Evolutionary conservation across 2,113 vertebrate species (phyloP).

Genomic region (Rhegmatorhina hoffmannsi): DNA sequence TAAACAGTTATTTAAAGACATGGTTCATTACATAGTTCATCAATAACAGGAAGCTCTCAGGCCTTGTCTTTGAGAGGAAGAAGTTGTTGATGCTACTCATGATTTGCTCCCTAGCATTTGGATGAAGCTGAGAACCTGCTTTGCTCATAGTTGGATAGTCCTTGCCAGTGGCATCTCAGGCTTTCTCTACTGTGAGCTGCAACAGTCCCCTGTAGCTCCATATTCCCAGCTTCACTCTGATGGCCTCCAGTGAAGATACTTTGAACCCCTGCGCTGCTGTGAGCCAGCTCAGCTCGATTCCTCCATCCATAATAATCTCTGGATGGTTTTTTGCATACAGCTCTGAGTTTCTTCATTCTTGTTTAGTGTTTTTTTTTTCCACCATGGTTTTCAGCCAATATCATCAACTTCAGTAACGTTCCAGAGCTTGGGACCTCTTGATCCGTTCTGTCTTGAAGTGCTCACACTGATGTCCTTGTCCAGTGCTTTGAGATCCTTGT

Average conservation of each 20-base stretch:
- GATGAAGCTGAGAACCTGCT: background rate
- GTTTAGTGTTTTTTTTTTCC: background rate
- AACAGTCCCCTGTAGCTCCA: background rate
- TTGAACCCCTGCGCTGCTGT: background rate
- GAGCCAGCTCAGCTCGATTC: background rate
- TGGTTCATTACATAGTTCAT: background rate
- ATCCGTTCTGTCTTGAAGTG: background rate
- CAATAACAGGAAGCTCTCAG: background rate
- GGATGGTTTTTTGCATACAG: background rate
- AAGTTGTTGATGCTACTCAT: background rate
- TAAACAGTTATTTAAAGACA: background rate
- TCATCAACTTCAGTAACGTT: background rate
- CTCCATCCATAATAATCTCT: background rate
- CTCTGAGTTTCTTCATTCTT: background rate
- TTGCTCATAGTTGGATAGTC: background rate
- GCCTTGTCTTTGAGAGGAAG: background rate
- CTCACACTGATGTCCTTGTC: background rate
- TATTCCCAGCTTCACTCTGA: background rate
- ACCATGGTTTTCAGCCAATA: background rate
- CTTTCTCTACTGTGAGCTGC: background rate
- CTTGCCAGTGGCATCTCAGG: background rate
- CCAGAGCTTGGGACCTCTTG: background rate
- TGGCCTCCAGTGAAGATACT: background rate
- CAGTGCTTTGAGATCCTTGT: background rate
- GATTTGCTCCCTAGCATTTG: background rate